phyloP scores from a whole-genome alignment of 2,113 vertebrate species.

The Calypte anna region DNA sequence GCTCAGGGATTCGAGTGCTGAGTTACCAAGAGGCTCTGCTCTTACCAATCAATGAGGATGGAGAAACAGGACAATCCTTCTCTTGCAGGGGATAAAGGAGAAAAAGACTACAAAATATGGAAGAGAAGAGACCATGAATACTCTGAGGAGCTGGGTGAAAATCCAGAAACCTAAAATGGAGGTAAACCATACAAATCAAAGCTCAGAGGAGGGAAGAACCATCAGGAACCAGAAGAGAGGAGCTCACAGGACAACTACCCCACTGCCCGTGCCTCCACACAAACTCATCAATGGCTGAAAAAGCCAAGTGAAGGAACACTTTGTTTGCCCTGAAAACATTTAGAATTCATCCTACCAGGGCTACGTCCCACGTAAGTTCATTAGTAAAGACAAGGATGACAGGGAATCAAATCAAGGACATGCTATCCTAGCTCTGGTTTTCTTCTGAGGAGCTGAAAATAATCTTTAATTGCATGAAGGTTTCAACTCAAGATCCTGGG shows the following conservation, averaged over 20 bases:
- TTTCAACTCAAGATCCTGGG: constrained; percentile 1
- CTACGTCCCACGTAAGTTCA: not conserved
- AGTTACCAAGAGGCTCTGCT: not conserved
- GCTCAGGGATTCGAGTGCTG: not conserved
- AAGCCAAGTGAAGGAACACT: not conserved
- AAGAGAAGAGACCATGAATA: not conserved
- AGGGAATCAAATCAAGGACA: constrained; percentile 28
- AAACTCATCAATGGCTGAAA: not conserved
- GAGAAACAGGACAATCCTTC: not conserved
- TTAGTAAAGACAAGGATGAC: constrained; percentile 34
- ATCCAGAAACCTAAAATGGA: not conserved
- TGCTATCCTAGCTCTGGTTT: constrained; percentile 3
- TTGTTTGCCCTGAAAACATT: not conserved
- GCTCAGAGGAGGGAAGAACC: not conserved
- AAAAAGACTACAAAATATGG: not conserved
- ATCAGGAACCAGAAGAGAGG: not conserved
- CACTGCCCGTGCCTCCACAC: rapidly evolving
- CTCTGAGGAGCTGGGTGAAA: not conserved
- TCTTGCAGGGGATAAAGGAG: not conserved
- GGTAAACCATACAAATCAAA: not conserved
- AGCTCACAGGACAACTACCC: not conserved
- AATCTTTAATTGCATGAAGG: constrained; percentile 31
- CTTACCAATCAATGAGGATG: too few relatives aligned
- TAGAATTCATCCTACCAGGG: not conserved
- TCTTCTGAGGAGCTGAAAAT: constrained; percentile 20